Conservation (phyloP, 2,113 vertebrate genomes). For the Melanostigma gelatinosum region DNA sequence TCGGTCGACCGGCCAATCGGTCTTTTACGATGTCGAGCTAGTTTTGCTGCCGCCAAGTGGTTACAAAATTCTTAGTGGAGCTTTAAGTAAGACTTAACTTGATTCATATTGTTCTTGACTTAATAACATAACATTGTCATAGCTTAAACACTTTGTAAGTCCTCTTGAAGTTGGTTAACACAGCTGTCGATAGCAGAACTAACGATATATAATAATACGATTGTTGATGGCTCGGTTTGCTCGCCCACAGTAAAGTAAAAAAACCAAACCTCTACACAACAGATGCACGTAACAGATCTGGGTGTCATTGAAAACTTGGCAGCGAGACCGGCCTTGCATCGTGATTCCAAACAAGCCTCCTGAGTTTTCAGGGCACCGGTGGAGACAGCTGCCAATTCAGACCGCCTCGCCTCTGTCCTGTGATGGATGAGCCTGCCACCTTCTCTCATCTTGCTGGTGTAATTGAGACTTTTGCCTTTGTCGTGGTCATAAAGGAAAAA, state of each 20-base stretch:
- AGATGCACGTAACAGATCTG: conserved; percentile 5
- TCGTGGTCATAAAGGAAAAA: conserved; percentile 7
- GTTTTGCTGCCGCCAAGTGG: no score
- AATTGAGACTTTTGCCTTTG: conserved; percentile 56
- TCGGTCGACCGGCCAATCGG: no score
- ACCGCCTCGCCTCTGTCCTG: conserved; percentile 17
- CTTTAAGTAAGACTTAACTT: no score
- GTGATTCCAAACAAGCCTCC: conserved; percentile 51
- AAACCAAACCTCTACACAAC: not conserved
- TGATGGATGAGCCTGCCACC: conserved; percentile 70
- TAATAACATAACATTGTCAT: not conserved
- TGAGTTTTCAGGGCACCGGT: conserved; percentile 24
- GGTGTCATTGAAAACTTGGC: conserved; percentile 56
- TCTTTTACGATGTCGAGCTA: not conserved
- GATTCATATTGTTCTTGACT: no score
- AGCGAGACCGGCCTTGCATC: conserved; percentile 32
- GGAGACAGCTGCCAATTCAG: conserved; percentile 68
- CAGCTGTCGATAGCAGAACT: not conserved
- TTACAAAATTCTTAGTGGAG: no score
- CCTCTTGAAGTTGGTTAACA: not conserved
- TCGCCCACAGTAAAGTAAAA: not conserved
- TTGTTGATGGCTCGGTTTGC: not conserved
- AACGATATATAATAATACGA: not conserved
- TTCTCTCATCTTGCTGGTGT: conserved; percentile 58
- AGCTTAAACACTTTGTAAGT: no score